phyloP scores from a whole-genome alignment of 2,797 vertebrate genomes.

The Enteromius radiatus region DNA sequence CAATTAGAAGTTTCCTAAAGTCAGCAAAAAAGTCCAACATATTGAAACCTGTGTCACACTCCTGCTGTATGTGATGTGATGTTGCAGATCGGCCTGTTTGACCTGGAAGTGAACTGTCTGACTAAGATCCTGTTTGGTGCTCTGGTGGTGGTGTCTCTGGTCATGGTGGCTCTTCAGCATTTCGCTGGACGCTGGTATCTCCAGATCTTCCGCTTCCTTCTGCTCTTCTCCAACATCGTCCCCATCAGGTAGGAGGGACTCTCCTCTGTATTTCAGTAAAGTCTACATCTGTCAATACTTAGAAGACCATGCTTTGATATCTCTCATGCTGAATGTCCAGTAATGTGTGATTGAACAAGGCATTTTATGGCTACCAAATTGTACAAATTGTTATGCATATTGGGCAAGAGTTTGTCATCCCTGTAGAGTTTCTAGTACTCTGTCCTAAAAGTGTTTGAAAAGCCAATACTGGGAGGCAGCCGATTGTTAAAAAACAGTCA shows the following conservation, averaged over 20 bases:
- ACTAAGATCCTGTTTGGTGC: slow-evolving; percentile 97
- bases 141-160: slow-evolving; percentile 92
- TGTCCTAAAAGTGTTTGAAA: background rate
- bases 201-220: slow-evolving; percentile 95
- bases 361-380: background rate
- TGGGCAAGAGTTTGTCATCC: background rate
- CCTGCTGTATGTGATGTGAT: slow-evolving; percentile 8
- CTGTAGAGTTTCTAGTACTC: background rate
- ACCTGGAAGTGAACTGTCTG: slow-evolving; percentile 97
- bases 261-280: background rate
- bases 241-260: slow-evolving; percentile 88
- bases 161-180: slow-evolving; percentile 98
- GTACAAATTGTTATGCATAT: too few relatives aligned
- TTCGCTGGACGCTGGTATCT: slow-evolving; percentile 98
- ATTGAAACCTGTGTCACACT: background rate
- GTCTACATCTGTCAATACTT: too few relatives aligned
- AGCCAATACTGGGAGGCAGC: too few relatives aligned
- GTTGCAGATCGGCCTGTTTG: slow-evolving; percentile 92
- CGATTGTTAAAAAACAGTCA: too few relatives aligned
- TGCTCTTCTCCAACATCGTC: slow-evolving; percentile 96
- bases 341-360: background rate
- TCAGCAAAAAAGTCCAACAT: too few relatives aligned
- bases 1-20: slow-evolving; percentile 38
- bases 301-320: background rate
- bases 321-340: background rate